Base-by-base conservation (phyloP, 2,797 vertebrate genomes). In the Acanthurus tractus region DNA sequence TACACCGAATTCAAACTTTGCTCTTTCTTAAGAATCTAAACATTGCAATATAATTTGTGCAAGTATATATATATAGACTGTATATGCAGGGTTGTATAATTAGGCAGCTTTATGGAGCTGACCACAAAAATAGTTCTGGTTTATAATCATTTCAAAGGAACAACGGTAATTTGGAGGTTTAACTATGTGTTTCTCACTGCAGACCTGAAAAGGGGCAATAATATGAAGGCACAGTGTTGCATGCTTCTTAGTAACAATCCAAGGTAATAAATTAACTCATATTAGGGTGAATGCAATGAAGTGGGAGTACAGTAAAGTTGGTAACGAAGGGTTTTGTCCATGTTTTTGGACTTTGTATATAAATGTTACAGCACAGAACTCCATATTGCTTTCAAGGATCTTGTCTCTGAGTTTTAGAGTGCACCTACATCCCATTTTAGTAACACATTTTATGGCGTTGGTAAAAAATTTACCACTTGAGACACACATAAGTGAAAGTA, bases 171-270 rank as follows among this genome's bases (percentile, higher is more conserved):
- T 88, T 82, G 49, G 53, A 63, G 67, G 22, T 70, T 76, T 25
- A 68, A 71, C 36, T 7, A 68, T 48, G 48, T 53, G 74, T 78
- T 83, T 78, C 76, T 90, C 81, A 61, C 74, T 77, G 79, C 85
- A 75, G 80, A 83, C 76, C 79, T 63, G 15, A 53, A 75, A 61
- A 64, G 63, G 74, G 62, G 40, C 63, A 53, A 74, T 70, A 58
- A 83, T n/a, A 82, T 72, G 76, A 92, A 94, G 92, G 93, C 93
- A 94, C 93, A 88, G 85, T 86, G 76, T 82, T 81, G 87, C 91
- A 93, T 92, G 88, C 89, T 82, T 92, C 76, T 85, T 76, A 76
- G 58, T 83, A 79, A 57, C 74, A 76, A 76, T 88, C 63, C 78
- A 76, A 84, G 48, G 59, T 77, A 77, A 87, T 53, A 20, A 79